Conservation (phyloP, 2,113 vertebrate species). For the Puntigrus tetrazona region DNA sequence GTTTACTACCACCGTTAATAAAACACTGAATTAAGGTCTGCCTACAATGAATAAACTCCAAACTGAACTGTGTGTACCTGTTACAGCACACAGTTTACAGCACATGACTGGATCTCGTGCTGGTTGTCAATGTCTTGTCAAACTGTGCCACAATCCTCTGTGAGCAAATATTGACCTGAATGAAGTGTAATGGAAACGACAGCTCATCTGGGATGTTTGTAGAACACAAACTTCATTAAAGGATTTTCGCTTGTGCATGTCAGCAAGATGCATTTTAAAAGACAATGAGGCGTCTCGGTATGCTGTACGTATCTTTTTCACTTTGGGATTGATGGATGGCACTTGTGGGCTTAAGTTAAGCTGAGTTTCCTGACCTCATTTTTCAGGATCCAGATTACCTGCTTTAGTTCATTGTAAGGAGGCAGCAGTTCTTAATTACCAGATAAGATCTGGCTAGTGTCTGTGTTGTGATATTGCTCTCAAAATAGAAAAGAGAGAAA, state of each 20-base stretch:
- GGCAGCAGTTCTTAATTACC: background rate
- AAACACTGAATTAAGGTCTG: constrained; percentile 2
- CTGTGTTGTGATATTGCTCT: background rate
- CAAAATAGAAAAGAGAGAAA: background rate
- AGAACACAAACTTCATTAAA: background rate
- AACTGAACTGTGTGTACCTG: background rate
- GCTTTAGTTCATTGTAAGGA: background rate
- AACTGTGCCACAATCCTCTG: background rate
- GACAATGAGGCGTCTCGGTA: background rate
- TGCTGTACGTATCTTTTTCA: background rate
- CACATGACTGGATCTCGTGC: background rate
- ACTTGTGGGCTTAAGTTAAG: background rate
- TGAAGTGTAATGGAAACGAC: background rate
- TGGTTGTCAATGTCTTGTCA: background rate
- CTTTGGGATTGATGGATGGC: background rate
- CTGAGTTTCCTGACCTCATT: background rate
- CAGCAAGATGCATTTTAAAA: background rate
- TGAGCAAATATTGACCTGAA: background rate
- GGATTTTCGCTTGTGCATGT: background rate
- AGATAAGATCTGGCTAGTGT: background rate
- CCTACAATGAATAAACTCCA: background rate
- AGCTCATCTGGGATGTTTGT: background rate
- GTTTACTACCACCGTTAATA: background rate
- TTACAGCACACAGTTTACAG: background rate
- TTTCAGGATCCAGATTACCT: background rate